Percentiles rank a stretch among this genome's conserved stretches.
Evolutionary conservation across 2,113 vertebrate species (phyloP).

Genomic region (Sminthopsis crassicaudata): DNA sequence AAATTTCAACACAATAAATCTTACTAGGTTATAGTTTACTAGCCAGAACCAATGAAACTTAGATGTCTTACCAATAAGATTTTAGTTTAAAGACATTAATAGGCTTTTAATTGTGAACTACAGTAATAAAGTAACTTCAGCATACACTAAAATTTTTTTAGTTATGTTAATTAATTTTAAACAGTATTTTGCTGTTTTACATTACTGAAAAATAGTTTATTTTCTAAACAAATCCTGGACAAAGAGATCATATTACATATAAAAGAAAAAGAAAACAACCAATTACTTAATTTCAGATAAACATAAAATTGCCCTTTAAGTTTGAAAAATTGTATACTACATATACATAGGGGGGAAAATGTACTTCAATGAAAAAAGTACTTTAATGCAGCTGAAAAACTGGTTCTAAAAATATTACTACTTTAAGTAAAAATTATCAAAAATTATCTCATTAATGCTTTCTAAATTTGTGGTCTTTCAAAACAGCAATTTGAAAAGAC

Average conservation of each 20-base stretch:
- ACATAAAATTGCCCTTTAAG: neutral
- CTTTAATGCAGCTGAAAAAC: neutral
- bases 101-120: neutral
- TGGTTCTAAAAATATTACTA: neutral
- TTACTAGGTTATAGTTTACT: neutral
- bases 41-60: neutral
- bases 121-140: neutral
- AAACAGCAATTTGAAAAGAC: neutral
- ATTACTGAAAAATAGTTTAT: neutral
- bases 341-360: neutral
- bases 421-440: neutral
- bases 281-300: neutral
- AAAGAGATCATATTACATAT: neutral
- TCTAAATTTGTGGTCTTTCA: neutral
- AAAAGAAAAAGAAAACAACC: neutral
- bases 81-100: neutral
- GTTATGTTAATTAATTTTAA: neutral
- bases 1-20: neutral
- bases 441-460: neutral
- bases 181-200: neutral
- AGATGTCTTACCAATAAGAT: neutral
- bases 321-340: neutral
- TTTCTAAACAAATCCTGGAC: neutral
- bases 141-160: neutral
- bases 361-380: neutral